These are phyloP conservation scores for Habroteleia sp. DNA, from an alignment of 2,888 invertebrate genomes.

Conservation along the genomic window DNA sequence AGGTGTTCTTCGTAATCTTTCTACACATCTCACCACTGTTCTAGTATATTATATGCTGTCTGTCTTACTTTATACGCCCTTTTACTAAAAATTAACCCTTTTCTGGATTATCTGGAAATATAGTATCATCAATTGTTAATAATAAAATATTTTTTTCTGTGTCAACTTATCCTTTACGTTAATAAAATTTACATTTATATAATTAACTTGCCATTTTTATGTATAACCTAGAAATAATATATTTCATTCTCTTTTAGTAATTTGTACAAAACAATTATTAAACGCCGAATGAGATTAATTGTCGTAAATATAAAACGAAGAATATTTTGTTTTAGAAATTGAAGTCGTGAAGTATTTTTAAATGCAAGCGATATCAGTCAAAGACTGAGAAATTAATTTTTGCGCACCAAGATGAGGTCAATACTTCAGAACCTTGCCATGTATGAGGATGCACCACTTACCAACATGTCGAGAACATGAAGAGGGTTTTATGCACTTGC, in stretches of 20 bases:
- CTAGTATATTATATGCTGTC: conserved; percentile 31
- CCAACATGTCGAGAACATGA: conserved; percentile 49
- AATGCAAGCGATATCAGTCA: conserved; percentile 23
- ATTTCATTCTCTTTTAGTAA: no score
- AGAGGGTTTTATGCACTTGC: conserved; percentile 55
- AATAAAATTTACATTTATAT: no score
- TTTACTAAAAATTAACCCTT: conserved; percentile 5
- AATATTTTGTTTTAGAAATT: conserved; percentile 3
- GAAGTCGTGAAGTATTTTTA: conserved; percentile 15
- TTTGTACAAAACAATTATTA: no score
- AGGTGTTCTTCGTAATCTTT: conserved; percentile 58
- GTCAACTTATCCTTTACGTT: no score
- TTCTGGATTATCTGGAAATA: background rate
- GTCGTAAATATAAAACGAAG: background rate
- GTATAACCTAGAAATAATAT: no score
- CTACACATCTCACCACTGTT: conserved; percentile 41
- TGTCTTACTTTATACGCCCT: conserved; percentile 20
- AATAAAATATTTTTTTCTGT: no score
- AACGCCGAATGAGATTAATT: no score
- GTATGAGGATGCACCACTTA: conserved; percentile 53
- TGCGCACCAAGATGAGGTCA: conserved; percentile 40
- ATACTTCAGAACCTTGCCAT: conserved; percentile 49
- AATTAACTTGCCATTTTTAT: no score
- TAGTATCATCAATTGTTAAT: no score
- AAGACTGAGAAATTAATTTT: conserved; percentile 56